A percentile compares a stretch with the other conserved stretches of the same genome.
These are phyloP conservation scores for Nephrotoma guestfalica DNA, from an alignment of 2,888 invertebrate species.

Conservation along the genomic window DNA sequence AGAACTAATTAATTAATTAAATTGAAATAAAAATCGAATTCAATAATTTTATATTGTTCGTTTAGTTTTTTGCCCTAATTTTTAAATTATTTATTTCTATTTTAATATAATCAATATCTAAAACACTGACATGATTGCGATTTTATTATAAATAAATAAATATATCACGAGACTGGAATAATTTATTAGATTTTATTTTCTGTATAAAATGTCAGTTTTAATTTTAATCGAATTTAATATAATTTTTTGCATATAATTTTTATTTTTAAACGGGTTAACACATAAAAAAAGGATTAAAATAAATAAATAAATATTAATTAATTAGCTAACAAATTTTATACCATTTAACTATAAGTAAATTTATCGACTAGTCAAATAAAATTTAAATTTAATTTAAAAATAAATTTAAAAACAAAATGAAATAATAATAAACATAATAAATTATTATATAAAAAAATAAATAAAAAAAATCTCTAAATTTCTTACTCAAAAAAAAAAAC, in stretches of 20 bases:
- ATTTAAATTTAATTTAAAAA: background rate
- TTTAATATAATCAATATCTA: background rate
- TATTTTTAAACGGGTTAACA: background rate
- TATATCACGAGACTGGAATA: background rate
- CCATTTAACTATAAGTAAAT: constrained; percentile 2
- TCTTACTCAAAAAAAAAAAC: background rate
- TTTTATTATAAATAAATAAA: background rate
- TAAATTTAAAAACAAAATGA: background rate
- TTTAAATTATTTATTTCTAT: background rate
- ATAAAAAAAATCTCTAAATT: background rate
- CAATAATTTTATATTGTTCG: background rate
- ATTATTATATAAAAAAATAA: background rate
- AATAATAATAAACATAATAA: background rate
- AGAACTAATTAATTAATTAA: constrained; percentile 1
- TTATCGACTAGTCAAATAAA: background rate
- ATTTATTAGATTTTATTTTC: background rate
- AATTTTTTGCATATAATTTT: background rate
- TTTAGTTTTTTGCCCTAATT: background rate
- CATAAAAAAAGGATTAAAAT: background rate
- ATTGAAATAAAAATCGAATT: background rate
- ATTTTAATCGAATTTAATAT: background rate
- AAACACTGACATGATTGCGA: background rate
- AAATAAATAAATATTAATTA: background rate
- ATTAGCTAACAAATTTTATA: constrained; percentile 4
- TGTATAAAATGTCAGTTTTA: background rate